Percentiles rank a stretch among this genome's conserved stretches.
phyloP scores from a whole-genome alignment of 2,797 vertebrate species.

The Hirundo rustica region DNA sequence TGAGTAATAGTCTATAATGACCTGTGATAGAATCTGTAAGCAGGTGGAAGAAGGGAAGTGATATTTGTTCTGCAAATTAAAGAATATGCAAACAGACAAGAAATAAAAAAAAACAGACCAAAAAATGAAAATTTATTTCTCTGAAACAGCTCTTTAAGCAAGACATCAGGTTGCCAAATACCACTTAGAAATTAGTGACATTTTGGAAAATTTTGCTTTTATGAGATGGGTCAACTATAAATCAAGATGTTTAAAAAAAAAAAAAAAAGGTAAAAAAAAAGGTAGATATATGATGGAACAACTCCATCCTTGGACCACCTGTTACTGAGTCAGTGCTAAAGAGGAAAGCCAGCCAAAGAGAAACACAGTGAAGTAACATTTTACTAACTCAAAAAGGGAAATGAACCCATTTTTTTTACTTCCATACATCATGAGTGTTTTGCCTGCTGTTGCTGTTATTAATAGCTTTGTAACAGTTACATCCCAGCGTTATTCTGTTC shows the following conservation, averaged over 20 bases:
- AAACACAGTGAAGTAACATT: background rate
- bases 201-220: background rate
- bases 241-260: background rate
- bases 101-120: background rate
- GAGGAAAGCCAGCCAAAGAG: background rate
- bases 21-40: background rate
- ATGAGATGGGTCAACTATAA: background rate
- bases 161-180: background rate
- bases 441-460: background rate
- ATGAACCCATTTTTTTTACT: background rate
- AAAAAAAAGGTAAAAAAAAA: background rate
- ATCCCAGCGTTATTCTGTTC: background rate
- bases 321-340: background rate
- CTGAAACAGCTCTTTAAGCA: background rate
- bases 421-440: background rate
- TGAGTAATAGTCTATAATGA: background rate
- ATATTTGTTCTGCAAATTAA: background rate
- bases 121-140: background rate
- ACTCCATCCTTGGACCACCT: background rate
- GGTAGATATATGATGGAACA: background rate
- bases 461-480: accelerated
- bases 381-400: background rate
- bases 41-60: background rate
- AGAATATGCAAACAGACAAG: background rate
- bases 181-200: background rate